Evolutionary conservation across 2,797 vertebrate genomes (phyloP), one percentile per base, ranked within the genome.

Genomic region (Nyctibius grandis): DNA sequence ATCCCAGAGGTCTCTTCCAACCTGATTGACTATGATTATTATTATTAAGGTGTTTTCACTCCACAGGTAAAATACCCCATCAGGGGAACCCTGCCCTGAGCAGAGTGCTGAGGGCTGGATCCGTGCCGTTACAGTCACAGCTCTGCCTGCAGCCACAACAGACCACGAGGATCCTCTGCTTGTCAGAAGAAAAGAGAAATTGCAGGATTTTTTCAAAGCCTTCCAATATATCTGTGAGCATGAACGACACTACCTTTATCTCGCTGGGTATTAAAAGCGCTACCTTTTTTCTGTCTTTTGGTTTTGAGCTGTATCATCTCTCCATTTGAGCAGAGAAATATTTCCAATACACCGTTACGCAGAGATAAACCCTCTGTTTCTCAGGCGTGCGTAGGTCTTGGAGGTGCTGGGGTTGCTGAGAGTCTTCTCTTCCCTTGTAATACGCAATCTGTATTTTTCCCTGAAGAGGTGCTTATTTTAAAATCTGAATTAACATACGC

Each of bases 361-460:
- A 72, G 83, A 56, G 67, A 51, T 33, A 78, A 95, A 77, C 26
- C 23, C 50, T 18, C 51, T 61, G 29, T 34, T 84, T 76, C 34
- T 38, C 18, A 19, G 63, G n/a, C 0, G 0, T 15, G 11, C 0
- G 5, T 6, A 50, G 18, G 33, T 47, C 36, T 50, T 40, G 67
- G 44, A 38, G 60, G 68, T 44, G 26, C 34, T 67, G 74, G 28
- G 40, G n/a, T 4, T 34, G 28, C 68, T 82, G 75, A 15, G 26
- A 50, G 10, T 23, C n/a, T 19, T 31, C 31, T 67, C 34, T 54
- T 76, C 74, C 50, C 33, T 18, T 51, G 13, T 33, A 36, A 51
- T 3, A n/a, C 1, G 4, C 6, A n/a, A 53, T 38, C 74, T 73
- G 31, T 69, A 1, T 26, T 64, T 83, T 74, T 36, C 47, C 48